Evolutionary conservation across 2,797 vertebrate species (phyloP).

Genomic region (Leucoraja ocellata): DNA sequence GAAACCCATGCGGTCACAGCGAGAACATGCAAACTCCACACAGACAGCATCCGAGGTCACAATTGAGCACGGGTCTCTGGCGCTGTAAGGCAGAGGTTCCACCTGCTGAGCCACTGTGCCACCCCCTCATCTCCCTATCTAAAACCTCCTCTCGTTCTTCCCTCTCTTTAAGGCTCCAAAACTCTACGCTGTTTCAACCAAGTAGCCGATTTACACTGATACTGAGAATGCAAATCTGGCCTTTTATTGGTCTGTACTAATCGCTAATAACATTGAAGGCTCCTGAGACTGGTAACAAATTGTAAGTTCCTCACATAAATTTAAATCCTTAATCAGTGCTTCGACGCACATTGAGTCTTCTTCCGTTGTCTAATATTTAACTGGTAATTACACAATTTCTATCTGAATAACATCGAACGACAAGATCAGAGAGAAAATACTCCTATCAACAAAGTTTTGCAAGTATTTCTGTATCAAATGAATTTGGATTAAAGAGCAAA

Average conservation of each 20-base stretch:
- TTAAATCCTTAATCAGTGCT: slow-evolving; percentile 41
- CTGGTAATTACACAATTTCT: slow-evolving; percentile 44
- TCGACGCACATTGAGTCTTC: slow-evolving; percentile 40
- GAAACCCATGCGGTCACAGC: too few relatives aligned
- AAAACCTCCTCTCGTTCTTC: not conserved
- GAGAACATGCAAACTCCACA: too few relatives aligned
- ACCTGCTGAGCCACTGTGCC: too few relatives aligned
- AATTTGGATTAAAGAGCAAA: slow-evolving; percentile 13
- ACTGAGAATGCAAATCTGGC: not conserved
- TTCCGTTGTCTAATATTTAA: slow-evolving; percentile 41
- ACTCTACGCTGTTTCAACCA: not conserved
- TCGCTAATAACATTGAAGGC: not conserved
- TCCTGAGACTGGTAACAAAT: slow-evolving; percentile 40
- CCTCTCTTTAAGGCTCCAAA: not conserved
- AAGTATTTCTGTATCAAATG: not conserved
- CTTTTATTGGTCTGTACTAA: not conserved
- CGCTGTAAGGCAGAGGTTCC: too few relatives aligned
- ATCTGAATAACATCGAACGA: not conserved
- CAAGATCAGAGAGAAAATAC: not conserved
- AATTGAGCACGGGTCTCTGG: too few relatives aligned
- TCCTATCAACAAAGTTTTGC: not conserved
- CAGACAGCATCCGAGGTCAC: too few relatives aligned
- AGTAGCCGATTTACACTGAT: not conserved
- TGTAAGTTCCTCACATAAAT: slow-evolving; percentile 41
- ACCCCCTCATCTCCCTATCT: not conserved